Evolutionary conservation across 2,888 invertebrate species (phyloP), one percentile per base, ranked within the genome.

Genomic region (Agrotis clavis): DNA sequence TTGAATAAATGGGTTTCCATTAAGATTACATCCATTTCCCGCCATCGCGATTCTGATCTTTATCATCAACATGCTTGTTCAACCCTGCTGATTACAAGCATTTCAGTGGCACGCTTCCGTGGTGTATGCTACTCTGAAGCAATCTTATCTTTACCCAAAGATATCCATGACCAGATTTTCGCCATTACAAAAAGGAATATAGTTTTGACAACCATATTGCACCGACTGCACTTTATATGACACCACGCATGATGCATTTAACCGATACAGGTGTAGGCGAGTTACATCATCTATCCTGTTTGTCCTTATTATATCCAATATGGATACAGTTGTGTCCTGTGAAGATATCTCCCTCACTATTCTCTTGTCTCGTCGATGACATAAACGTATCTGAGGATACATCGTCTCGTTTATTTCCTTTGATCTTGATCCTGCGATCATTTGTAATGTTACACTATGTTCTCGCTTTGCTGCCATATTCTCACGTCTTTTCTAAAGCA

Each of bases 241-340:
- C 45, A 54, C 47, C 64, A 25, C 50, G 25, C 50, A 51, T 68
- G 21, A 62, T 56, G 53, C 2, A 54, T 19, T 50, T 7, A n/a
- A 56, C 13, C 57, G 60, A 60, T 64, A 48, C 69, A 73, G 53
- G 50, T 57, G 83, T 80, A 54, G 79, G 83, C 56, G 82, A 63
- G 2, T 69, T 63, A 64, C 73, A 53, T 60, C 79, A 80, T 61
- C 47, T 61, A 54, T 69, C 66, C 63, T 68, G 48, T 54, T 73
- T 68, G 64, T 66, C 82, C 71, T 71, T 48, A 21, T 65, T 71
- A 56, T 63, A 13, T 54, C 45, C 67, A 79, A 74, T 71, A 30
- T 19, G 60, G 62, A 45, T 57, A 60, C 50, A 60, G 41, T 72
- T n/a, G 21, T 30, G n/a, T 82, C 79, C 66, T 56, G 79, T 63